phyloP scores from a whole-genome alignment of 2,113 vertebrate genomes.

The Epinephelus cyanopodus region DNA sequence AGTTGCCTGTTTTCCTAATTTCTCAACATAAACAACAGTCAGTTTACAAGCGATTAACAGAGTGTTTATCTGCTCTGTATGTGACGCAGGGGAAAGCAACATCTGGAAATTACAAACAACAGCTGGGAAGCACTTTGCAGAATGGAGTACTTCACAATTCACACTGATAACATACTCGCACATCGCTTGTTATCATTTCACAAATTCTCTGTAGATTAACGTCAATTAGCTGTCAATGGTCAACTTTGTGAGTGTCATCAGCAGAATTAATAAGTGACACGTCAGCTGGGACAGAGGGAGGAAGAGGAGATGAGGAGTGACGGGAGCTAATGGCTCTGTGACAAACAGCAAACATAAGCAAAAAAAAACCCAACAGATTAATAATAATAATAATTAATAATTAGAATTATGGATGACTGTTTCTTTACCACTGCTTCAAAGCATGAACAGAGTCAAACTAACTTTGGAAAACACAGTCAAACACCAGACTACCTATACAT shows the following conservation, averaged over 20 bases:
- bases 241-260: constrained; percentile 3
- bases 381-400: background rate
- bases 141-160: background rate
- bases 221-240: constrained; percentile 30
- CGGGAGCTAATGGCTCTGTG: background rate
- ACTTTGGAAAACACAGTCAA: background rate
- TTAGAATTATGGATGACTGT: no score
- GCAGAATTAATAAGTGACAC: constrained; percentile 22
- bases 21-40: constrained; percentile 33
- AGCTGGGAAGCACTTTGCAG: constrained; percentile 49
- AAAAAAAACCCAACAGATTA: background rate
- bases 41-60: constrained; percentile 49
- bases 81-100: constrained; percentile 25
- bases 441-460: background rate
- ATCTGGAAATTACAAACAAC: constrained; percentile 68
- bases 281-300: background rate
- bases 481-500: background rate
- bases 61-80: constrained; percentile 23
- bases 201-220: constrained; percentile 42
- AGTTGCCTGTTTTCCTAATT: constrained; percentile 12
- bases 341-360: constrained; percentile 11
- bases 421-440: background rate
- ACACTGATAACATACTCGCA: background rate
- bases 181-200: constrained; percentile 12
- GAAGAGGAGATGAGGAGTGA: constrained; percentile 25